These are phyloP conservation scores for Pangasius krempfi DNA, from an alignment of 2,797 vertebrate genomes.

Conservation along the genomic window DNA sequence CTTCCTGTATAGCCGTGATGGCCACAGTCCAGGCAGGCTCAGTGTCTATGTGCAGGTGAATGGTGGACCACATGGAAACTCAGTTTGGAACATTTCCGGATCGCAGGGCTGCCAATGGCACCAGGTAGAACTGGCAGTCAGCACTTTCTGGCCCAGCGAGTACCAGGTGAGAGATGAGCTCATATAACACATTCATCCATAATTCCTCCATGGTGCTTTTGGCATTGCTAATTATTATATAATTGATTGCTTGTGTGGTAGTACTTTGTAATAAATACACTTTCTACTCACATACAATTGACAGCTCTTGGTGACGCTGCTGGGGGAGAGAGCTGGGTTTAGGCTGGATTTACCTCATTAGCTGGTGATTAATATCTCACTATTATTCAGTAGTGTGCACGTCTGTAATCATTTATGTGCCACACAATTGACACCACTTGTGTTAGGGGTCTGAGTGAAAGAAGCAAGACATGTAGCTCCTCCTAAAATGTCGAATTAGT, in stretches of 20 bases:
- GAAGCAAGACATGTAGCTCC: not conserved
- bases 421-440: not conserved
- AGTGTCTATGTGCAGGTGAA: slow-evolving; percentile 86
- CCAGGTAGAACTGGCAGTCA: slow-evolving; percentile 92
- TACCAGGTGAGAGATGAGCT: slow-evolving; percentile 83
- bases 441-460: not conserved
- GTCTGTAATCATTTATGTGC: slow-evolving; percentile 32
- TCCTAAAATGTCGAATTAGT: not conserved
- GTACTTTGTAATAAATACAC: not conserved
- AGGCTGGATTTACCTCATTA: slow-evolving; percentile 69
- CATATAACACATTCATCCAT: not conserved
- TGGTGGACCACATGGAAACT: slow-evolving; percentile 83
- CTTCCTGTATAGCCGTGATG: slow-evolving; percentile 91
- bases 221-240: not conserved
- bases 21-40: slow-evolving; percentile 88
- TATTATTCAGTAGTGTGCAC: slow-evolving; percentile 20
- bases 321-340: slow-evolving; percentile 51
- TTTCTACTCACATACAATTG: not conserved
- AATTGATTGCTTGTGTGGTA: not conserved
- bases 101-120: slow-evolving; percentile 92
- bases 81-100: slow-evolving; percentile 89
- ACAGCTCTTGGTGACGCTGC: not conserved
- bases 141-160: slow-evolving; percentile 96
- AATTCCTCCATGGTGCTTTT: not conserved
- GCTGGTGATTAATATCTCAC: slow-evolving; percentile 67